Conservation (phyloP, 1,140 invertebrate species). For the Drosophila triauraria region DNA sequence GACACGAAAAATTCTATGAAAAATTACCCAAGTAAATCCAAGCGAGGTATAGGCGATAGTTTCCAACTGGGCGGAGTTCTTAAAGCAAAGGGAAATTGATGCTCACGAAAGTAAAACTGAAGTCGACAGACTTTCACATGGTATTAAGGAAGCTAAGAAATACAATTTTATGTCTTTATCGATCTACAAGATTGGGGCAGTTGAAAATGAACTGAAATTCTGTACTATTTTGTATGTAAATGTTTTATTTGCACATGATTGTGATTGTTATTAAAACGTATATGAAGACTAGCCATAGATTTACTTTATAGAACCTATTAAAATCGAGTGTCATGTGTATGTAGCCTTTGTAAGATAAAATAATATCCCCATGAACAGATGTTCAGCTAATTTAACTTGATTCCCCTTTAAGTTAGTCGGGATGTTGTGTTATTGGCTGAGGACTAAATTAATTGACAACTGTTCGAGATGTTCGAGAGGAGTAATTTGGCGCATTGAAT, state of each 20-base stretch:
- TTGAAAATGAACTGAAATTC: too few relatives aligned
- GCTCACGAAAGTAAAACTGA: not conserved
- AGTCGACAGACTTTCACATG: not conserved
- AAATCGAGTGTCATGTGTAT: not conserved
- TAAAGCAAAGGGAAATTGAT: conserved; percentile 12
- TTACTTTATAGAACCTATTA: not conserved
- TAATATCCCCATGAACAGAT: not conserved
- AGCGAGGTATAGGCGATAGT: conserved; percentile 49
- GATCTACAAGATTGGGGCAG: too few relatives aligned
- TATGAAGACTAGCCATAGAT: too few relatives aligned
- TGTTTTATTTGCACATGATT: too few relatives aligned
- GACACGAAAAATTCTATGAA: conserved; percentile 64
- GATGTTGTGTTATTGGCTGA: not conserved
- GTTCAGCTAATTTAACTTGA: conserved; percentile 22
- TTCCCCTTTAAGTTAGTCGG: not conserved
- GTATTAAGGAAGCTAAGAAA: not conserved
- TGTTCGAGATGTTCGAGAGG: conserved; percentile 40
- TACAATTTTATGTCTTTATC: not conserved
- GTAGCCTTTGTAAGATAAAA: not conserved
- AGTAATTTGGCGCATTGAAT: conserved; percentile 60
- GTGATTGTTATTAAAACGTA: too few relatives aligned
- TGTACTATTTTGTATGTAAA: too few relatives aligned
- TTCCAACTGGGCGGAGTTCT: conserved; percentile 21
- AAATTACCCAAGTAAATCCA: conserved; percentile 61
- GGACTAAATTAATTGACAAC: conserved; percentile 52